Evolutionary conservation across 2,113 vertebrate species (phyloP), one percentile per base, ranked within the genome.

Genomic region (Phylloscopus trochilus): DNA sequence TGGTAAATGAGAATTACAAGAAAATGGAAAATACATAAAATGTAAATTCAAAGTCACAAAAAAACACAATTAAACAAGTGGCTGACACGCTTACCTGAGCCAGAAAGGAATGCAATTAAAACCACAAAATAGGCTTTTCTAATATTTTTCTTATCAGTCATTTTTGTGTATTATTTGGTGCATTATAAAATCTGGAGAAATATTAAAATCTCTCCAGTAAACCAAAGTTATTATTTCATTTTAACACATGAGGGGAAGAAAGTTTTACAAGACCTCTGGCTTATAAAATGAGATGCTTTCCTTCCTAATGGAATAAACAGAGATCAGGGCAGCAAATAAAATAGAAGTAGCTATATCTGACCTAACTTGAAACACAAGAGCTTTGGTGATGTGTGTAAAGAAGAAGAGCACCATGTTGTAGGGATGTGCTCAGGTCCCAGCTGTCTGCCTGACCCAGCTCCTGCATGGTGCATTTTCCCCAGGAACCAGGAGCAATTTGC

Each of bases 11-110:
- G n/a, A 91, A 90, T 90, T 93, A 93, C 51, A 83, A 77, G 64
- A 92, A 94, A 90, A 93, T 68, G 26, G 82, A 93, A 89, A 92
- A 93, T 92, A 86, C 44, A 90, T 93, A 81, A 92, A 87, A 95
- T 68, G 89, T 27, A 94, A 95, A 92, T 80, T 87, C 39, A 26
- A 85, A 91, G 67, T 70, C 30, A 63, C 47, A 81, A 83, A 87
- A 92, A 94, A 82, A 6, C 24, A 67, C 60, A 95, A 88, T 77
- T 88, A 90, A 93, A 75, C 52, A 74, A 88, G 33, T 21, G 78
- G 56, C 31, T 90, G 73, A 67, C 39, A 75, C 1, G 22, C 31
- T 90, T 83, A 74, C 44, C 44, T 86, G 35, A 27, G 56, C 69
- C 72, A 88, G 75, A 95, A 83, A 72, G 10, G 10, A 89, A 87